Base-by-base conservation (phyloP, 2,888 invertebrate species). In the Drosophila prolongata region DNA sequence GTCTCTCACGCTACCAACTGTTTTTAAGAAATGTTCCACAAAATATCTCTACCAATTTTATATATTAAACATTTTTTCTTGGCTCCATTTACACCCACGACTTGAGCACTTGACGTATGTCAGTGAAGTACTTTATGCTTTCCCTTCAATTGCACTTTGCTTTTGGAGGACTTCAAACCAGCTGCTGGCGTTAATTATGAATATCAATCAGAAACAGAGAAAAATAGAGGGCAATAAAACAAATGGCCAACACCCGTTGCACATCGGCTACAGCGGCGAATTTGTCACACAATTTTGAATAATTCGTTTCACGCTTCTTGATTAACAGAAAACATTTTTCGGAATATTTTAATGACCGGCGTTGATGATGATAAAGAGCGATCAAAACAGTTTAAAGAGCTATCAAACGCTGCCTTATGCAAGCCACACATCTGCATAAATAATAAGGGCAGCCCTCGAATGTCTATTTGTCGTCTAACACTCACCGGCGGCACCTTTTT, bases 381-480 rank as follows among this genome's bases (percentile, higher is more conserved):
- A 71, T 85, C 88, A 79, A 82, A 82, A 87, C 86, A 82, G 77
- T 71, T 87, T 79, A 79, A 67, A 62, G 52, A 46, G 55, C 77
- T 54, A 77, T 85, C 79, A 78, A 78, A 67, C 58, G 44, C 54
- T 34, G 54, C 42, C 50, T 84, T 87, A 69, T 84, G 84, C 71
- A 84, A 87, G 79, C 35, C 30, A 1, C 1, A 66, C 77, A 85
- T 87, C 79, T 82, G 86, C 82, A 87, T 82, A 87, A 81, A 87
- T 82, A 81, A 80, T 73, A 56, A 46, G 52, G 60, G 44, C 58
- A 46, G 56, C 74, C 65, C 69, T 69, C 68, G 57, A 58, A 52
- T 40, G 66, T 50, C 76, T 73, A 76, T 83, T 83, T 85, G 83
- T 77, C 86, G 76, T 68, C 80, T 82, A 77, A 86, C 88, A 83